These are phyloP conservation scores for Hipposideros larvatus DNA, from an alignment of 2,797 vertebrate species.

Conservation along the genomic window DNA sequence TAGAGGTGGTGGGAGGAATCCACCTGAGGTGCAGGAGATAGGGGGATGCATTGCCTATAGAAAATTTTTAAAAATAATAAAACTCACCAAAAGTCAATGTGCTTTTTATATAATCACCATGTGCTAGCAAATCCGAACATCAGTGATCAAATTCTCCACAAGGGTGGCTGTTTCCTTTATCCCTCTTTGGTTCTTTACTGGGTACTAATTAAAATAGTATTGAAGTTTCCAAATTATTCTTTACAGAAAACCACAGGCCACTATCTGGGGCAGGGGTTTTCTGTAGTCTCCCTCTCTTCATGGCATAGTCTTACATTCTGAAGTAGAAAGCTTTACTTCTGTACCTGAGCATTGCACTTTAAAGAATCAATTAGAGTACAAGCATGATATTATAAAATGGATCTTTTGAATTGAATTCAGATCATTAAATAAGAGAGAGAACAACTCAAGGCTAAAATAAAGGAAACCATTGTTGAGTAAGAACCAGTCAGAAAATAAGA, in stretches of 20 bases:
- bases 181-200: background rate
- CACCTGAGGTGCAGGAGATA: background rate
- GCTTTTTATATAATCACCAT: background rate
- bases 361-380: background rate
- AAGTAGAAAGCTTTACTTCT: background rate
- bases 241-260: background rate
- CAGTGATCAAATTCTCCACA: background rate
- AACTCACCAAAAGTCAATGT: background rate
- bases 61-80: background rate
- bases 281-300: background rate
- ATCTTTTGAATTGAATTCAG: background rate
- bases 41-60: background rate
- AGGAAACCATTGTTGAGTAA: slow-evolving; percentile 11
- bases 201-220: background rate
- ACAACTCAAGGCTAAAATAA: background rate
- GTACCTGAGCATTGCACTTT: background rate
- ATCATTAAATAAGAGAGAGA: background rate
- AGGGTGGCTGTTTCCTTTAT: background rate
- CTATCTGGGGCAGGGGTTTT: background rate
- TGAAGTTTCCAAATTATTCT: background rate
- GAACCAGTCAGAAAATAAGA: slow-evolving; percentile 18
- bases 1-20: background rate
- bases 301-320: background rate
- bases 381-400: background rate
- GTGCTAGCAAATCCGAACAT: background rate